A percentile compares a stretch with the other conserved stretches of the same genome.
phyloP scores from a whole-genome alignment of 2,113 vertebrate species.

The Crypturellus undulatus region DNA sequence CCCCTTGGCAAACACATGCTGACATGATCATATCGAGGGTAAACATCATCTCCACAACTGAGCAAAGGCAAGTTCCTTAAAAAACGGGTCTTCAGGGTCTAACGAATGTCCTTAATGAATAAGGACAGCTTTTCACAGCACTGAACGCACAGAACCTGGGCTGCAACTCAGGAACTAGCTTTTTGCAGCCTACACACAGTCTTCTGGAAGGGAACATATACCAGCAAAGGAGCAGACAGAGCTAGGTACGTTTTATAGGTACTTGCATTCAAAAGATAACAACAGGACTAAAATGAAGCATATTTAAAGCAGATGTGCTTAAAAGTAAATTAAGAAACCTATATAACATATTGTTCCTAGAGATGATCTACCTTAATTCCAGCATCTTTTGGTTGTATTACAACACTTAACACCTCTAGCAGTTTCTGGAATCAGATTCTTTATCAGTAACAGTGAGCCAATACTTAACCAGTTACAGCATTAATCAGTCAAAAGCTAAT shows the following conservation, averaged over 20 bases:
- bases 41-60: not conserved
- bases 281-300: conserved; percentile 26
- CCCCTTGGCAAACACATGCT: not conserved
- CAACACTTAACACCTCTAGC: conserved; percentile 9
- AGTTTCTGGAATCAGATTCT: not conserved
- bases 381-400: not conserved
- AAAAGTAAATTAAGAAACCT: conserved; percentile 22
- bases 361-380: not conserved
- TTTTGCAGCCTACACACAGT: not conserved
- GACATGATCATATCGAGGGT: not conserved
- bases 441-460: not conserved
- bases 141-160: not conserved
- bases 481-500: not conserved
- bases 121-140: not conserved
- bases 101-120: not conserved
- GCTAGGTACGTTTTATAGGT: not conserved
- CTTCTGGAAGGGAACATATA: not conserved
- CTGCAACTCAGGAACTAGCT: not conserved
- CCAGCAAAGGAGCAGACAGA: conserved; percentile 6
- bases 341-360: not conserved
- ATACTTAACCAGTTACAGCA: not conserved
- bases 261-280: not conserved
- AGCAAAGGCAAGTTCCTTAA: not conserved
- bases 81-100: not conserved
- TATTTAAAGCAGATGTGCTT: conserved; percentile 25